Evolutionary conservation across 2,797 vertebrate genomes (phyloP), one percentile per base, ranked within the genome.

Genomic region (Spea hammondii): DNA sequence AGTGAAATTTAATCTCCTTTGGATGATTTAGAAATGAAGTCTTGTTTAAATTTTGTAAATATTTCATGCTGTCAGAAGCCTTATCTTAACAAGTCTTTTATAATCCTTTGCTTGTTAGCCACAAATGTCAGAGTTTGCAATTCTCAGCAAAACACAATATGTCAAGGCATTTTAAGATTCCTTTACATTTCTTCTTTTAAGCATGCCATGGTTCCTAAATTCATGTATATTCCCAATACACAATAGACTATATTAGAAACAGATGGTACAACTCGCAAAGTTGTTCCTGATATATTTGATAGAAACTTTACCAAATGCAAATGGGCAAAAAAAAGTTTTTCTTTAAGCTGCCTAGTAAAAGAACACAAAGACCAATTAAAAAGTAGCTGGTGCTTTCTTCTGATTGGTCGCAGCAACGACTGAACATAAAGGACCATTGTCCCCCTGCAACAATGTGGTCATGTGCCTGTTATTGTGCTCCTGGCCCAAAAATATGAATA

Each of bases 21-120:
- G 71, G 68, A 69, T 62, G 70, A 67, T 69, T 74, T 67, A 72
- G 70, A 51, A 64, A 79, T 46, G 47, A 73, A 54, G 65, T 45
- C 78, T 74, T 74, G 65, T 79, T 74, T 74, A 74, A 74, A 66
- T 79, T 79, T 74, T 69, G 54, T 53, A 64, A 69, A 66, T 79
- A 65, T 79, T 69, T 79, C 78, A 79, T 79, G 78, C 78, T 70
- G 78, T 64, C 72, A 64, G 55, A 64, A 53, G 48, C 50, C 70
- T 74, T 57, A 57, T 72, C 53, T 67, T 79, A 79, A 74, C 71
- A 69, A 74, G 70, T 8, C 9, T 32, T 62, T 68, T 62, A 68
- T 79, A 74, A 79, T 69, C 65, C 55, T n/a, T n/a, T 79, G 17
- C 78, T 79, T 79, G 72, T 79, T 79, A 74, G 71, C 55, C 57